These are phyloP conservation scores for Hirudinaria manillensis DNA, from an alignment of 2,888 invertebrate species.

Conservation along the genomic window DNA sequence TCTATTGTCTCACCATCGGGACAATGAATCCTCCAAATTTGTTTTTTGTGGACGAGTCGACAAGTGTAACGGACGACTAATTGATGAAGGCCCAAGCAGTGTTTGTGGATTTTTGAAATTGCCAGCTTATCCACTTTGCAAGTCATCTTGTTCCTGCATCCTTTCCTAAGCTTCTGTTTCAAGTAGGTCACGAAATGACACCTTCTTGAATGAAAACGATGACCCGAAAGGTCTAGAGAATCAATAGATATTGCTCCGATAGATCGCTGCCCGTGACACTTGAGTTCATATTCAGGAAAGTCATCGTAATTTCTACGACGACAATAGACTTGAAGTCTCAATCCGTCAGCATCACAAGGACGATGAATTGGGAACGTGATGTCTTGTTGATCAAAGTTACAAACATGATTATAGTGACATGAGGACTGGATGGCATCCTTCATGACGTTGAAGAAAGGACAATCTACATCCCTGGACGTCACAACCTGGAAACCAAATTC, in stretches of 20 bases:
- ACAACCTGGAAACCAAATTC: neutral
- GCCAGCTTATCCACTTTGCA: neutral
- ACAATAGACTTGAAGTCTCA: neutral
- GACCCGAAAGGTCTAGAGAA: neutral
- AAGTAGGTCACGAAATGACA: neutral
- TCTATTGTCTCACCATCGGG: neutral
- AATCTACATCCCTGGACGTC: neutral
- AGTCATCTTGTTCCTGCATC: neutral
- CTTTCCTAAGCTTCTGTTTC: neutral
- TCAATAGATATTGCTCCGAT: neutral
- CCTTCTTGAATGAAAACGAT: neutral
- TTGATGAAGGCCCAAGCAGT: slow-evolving; percentile 2
- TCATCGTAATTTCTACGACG: neutral
- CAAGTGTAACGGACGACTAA: neutral
- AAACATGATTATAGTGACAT: neutral
- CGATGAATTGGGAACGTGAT: neutral
- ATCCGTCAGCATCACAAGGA: neutral
- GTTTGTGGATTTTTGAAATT: slow-evolving; percentile 3
- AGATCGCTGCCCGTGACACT: neutral
- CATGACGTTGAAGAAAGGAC: neutral
- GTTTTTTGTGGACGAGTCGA: neutral
- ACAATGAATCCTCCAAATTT: neutral
- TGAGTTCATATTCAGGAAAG: neutral
- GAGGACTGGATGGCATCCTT: neutral
- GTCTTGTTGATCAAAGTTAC: neutral